Evolutionary conservation across 2,797 vertebrate genomes (phyloP), one percentile per base, ranked within the genome.

Genomic region (Parambassis ranga): DNA sequence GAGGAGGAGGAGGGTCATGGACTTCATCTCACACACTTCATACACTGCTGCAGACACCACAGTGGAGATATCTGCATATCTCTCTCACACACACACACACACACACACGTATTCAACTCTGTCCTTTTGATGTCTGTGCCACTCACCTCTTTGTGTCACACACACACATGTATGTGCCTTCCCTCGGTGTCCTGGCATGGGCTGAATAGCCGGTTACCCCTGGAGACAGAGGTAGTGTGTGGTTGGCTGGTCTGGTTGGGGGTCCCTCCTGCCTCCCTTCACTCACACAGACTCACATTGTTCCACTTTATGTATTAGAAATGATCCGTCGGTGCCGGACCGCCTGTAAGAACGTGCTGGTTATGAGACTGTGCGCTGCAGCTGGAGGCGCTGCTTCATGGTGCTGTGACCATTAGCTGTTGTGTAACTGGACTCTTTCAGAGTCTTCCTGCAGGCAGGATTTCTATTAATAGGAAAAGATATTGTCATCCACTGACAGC

Each of bases 161-260:
- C 65, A 31, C 32, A 56, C 38, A 37, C 55, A 37, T 63, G 48
- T 14, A 44, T 42, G 13, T 11, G n/a, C 48, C 38, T 59, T 42
- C 26, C 58, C 50, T 52, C 20, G 22, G 32, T 36, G 36, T 42
- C 35, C 63, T 78, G 77, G 72, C 76, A 74, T 65, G 58, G 68
- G 43, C 66, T 87, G 71, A 84, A 75, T 78, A 70, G 59, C 16
- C 3, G 7, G 31, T 75, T 81, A 31, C 58, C 72, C 77, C 35
- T 70, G 51, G 65, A 79, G 71, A 81, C 67, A 4, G 42, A 0
- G 41, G 60, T 53, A 7, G 66, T 24, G 37, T 69, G 47, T 77
- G 71, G 60, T 83, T 83, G 75, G 77, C 50, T 59, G 42, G 19
- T 71, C 63, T 3, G 20, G 19, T 71, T 63, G 3, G 20, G 62